A percentile compares a stretch with the other conserved stretches of the same genome.
phyloP scores from a whole-genome alignment of 2,888 invertebrate genomes.

The Dione vanillae region DNA sequence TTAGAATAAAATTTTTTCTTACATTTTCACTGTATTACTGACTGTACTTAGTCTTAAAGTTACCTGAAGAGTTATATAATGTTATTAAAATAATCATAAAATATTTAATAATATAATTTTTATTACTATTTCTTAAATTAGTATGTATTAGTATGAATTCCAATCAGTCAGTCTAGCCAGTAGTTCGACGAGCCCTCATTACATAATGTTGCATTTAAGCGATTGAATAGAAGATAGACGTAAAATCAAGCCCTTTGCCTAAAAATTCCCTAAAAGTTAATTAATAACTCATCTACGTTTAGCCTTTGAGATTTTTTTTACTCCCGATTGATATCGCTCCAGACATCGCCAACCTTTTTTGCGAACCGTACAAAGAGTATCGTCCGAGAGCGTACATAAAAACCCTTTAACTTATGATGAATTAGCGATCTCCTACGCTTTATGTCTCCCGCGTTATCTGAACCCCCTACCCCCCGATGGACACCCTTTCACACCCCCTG shows the following conservation, averaged over 20 bases:
- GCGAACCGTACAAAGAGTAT: conserved; percentile 71
- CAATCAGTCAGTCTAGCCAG: background rate
- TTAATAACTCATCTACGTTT: conserved; percentile 70
- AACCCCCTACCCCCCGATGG: conserved; percentile 53
- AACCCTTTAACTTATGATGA: conserved; percentile 85
- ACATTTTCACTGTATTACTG: background rate
- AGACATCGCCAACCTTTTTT: conserved; percentile 76
- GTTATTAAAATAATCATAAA: too few relatives aligned
- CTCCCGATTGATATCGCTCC: conserved; percentile 58
- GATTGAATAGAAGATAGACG: conserved; percentile 15
- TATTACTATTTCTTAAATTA: too few relatives aligned
- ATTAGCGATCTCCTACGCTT: conserved; percentile 84
- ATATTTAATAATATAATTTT: too few relatives aligned
- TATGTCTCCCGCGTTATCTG: conserved; percentile 81
- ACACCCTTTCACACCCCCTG: conserved; percentile 54
- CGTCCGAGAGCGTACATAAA: conserved; percentile 75
- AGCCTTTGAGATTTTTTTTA: conserved; percentile 72
- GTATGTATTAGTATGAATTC: too few relatives aligned
- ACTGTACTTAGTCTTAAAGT: too few relatives aligned
- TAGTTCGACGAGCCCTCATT: conserved; percentile 8
- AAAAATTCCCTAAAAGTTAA: conserved; percentile 70
- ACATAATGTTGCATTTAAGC: conserved; percentile 19
- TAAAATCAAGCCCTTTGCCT: conserved; percentile 31
- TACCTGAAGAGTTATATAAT: too few relatives aligned
- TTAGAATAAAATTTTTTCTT: background rate